Base-by-base conservation (phyloP, 2,113 vertebrate species). In the Prolemur simus region DNA sequence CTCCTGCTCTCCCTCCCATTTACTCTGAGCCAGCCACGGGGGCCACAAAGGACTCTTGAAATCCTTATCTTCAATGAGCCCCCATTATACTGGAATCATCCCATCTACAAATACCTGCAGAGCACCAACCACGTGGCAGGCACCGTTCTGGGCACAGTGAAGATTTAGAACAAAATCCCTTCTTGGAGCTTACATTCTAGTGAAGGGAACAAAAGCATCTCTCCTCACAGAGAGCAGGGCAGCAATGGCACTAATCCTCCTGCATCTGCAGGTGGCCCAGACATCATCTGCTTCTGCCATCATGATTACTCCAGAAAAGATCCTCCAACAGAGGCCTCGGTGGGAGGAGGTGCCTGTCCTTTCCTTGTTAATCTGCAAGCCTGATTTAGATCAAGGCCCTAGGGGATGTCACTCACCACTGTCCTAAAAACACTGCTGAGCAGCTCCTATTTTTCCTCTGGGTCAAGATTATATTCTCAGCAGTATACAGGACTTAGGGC, bases 21-120 rank as follows among this genome's bases (percentile, higher is more conserved):
- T 47, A 27, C 63, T 20, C 39, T 56, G 56, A 64, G 20, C 69
- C 37, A n/a, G 52, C 0, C 0, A 39, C 0, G 1, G 4, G 1
- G 37, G 32, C 1, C 34, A 25, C 6, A 71, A 13, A 80, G 81
- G 23, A 13, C 37, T 56, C 1, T 2, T 17, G 21, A 5, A 8
- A 47, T 12, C 52, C 52, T 34, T 29, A 0, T 27, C 37, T 12
- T 39, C 42, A 34, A 5, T 0, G 25, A 13, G 54, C 1, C 14
- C 56, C 0, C n/a, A 3, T 60, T 71, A 45, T 39, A 13, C 10
- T 27, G 60, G 25, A 87, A 47, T 27, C n/a, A 32, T 2, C 12
- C 14, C 8, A 12, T 17, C 4, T 37, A 21, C 29, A 45, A 34
- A 18, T 11, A 13, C 20, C 2, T 34, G 27, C 71, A 47, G 52